Evolutionary conservation across 2,113 vertebrate genomes (phyloP).

Genomic region (Lamprotornis superbus): DNA sequence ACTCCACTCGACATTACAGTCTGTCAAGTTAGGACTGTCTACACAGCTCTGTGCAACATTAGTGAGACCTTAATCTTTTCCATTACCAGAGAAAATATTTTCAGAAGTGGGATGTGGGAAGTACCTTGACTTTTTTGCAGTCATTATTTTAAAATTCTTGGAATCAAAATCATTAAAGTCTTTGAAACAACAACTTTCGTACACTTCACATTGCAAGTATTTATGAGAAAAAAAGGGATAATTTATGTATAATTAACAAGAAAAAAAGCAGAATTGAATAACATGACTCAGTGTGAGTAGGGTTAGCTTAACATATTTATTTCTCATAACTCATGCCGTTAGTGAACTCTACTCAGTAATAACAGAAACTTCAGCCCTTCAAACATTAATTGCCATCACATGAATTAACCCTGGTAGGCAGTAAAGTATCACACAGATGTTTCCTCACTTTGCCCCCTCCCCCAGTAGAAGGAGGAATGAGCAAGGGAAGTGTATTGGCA

Average conservation of each 20-base stretch:
- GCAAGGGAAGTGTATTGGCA: background rate
- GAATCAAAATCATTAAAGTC: background rate
- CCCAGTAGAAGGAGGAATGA: accelerated
- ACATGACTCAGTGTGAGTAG: background rate
- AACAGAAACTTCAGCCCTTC: background rate
- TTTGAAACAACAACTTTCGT: background rate
- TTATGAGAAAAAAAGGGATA: background rate
- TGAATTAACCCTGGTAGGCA: background rate
- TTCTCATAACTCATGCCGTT: background rate
- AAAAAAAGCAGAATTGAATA: background rate
- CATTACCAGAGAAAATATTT: background rate
- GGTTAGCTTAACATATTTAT: background rate
- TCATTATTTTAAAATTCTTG: background rate
- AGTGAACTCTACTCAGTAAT: background rate
- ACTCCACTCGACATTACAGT: background rate
- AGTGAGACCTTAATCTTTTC: background rate
- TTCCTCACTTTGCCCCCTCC: accelerated
- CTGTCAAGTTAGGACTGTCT: background rate
- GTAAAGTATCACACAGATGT: background rate
- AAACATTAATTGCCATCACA: background rate
- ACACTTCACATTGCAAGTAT: background rate
- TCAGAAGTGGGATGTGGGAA: accelerated
- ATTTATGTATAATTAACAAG: background rate
- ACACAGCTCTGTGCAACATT: background rate
- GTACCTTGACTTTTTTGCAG: background rate